phyloP scores from a whole-genome alignment of 2,113 vertebrate species.

The Pelodiscus sinensis region DNA sequence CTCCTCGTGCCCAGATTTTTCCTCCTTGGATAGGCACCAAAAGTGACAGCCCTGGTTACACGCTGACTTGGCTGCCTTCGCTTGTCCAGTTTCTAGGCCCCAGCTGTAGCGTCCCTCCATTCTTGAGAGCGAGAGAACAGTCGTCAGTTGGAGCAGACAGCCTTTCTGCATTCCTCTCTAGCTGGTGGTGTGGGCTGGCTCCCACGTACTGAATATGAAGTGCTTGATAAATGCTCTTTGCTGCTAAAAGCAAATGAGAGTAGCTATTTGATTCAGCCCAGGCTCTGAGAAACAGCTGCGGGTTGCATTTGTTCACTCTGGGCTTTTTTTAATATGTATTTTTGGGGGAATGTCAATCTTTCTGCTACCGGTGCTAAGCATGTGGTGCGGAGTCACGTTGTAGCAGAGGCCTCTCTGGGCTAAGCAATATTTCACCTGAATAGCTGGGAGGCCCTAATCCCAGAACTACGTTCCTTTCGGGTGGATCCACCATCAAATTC shows the following conservation, averaged over 20 bases:
- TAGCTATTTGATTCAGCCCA: background rate
- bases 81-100: background rate
- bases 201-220: rapidly evolving
- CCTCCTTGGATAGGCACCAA: constrained; percentile 6
- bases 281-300: background rate
- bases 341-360: background rate
- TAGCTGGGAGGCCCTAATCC: background rate
- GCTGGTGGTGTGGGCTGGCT: background rate
- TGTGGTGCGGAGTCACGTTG: background rate
- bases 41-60: background rate
- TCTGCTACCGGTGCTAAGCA: background rate
- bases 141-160: background rate
- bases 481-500: background rate
- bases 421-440: background rate
- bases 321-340: background rate
- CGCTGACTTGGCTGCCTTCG: background rate
- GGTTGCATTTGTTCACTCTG: background rate
- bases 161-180: background rate
- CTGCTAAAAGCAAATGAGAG: background rate
- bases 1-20: constrained; percentile 20
- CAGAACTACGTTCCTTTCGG: background rate
- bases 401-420: background rate
- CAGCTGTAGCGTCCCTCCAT: background rate
- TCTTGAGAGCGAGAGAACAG: background rate
- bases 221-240: background rate